Evolutionary conservation across 2,797 vertebrate genomes (phyloP).

Genomic region (Champsocephalus esox): DNA sequence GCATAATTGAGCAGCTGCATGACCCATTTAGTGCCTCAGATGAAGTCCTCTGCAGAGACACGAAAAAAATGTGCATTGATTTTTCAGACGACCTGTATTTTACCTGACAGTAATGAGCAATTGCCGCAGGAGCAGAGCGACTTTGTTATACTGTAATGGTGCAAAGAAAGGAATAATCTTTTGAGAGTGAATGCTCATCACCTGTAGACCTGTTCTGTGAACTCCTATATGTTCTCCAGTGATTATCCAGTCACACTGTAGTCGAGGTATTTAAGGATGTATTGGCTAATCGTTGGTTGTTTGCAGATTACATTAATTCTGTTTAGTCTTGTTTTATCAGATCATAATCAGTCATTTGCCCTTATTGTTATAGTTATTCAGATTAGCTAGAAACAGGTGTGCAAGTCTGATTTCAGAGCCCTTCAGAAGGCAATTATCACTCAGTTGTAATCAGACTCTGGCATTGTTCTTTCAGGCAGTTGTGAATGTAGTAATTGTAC

Average conservation of each 20-base stretch:
- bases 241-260: too few species aligned
- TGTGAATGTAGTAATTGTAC: too few species aligned
- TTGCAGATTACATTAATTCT: not conserved
- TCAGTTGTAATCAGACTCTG: too few species aligned
- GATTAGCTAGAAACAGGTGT: not conserved
- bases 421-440: too few species aligned
- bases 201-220: too few species aligned
- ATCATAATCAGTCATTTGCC: not conserved
- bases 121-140: not conserved
- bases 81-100: not conserved
- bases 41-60: slow-evolving; percentile 27
- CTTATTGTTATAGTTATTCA: not conserved
- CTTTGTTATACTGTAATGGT: not conserved
- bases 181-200: not conserved
- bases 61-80: not conserved
- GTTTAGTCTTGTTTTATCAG: not conserved
- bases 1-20: slow-evolving; percentile 54
- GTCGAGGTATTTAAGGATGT: not conserved
- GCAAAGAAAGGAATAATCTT: not conserved
- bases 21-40: slow-evolving; percentile 49
- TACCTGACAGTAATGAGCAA: not conserved
- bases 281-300: not conserved
- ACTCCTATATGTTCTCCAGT: too few species aligned
- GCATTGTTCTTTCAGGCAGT: too few species aligned
- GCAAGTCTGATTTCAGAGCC: too few species aligned